These are phyloP conservation scores for Agrochola circellaris DNA, from an alignment of 2,888 invertebrate genomes.

Conservation along the genomic window DNA sequence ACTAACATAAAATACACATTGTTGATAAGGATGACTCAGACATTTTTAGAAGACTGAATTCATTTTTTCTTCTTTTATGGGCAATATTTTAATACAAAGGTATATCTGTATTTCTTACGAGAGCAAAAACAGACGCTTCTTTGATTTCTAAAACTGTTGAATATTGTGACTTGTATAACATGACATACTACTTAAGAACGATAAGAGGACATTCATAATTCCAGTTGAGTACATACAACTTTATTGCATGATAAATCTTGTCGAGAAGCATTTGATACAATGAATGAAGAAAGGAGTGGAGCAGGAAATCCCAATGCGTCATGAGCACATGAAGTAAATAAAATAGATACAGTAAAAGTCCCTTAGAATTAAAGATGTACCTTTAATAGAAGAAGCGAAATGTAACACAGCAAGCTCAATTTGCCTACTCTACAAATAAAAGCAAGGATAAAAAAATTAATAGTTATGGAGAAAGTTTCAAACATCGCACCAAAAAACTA, in stretches of 20 bases:
- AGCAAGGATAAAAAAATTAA: background rate
- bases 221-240: slow-evolving; percentile 9
- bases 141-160: slow-evolving; percentile 64
- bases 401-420: too few relatives aligned
- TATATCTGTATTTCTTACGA: slow-evolving; percentile 57
- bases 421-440: background rate
- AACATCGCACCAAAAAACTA: slow-evolving; percentile 37
- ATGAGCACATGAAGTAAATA: background rate
- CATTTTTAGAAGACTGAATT: slow-evolving; percentile 58
- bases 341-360: background rate
- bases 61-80: slow-evolving; percentile 54
- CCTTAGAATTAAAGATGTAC: background rate
- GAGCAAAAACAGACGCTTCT: slow-evolving; percentile 62
- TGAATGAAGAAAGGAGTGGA: slow-evolving; percentile 26
- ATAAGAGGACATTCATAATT: slow-evolving; percentile 60
- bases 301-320: slow-evolving; percentile 30
- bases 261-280: slow-evolving; percentile 12
- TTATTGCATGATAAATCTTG: slow-evolving; percentile 34
- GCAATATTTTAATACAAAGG: slow-evolving; percentile 60
- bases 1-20: slow-evolving; percentile 61
- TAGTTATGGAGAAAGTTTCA: slow-evolving; percentile 48
- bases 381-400: background rate
- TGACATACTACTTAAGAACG: slow-evolving; percentile 53
- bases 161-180: slow-evolving; percentile 52
- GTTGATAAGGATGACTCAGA: slow-evolving; percentile 66